Conservation (phyloP, 2,797 vertebrate species). For the Chiroxiphia lanceolata region DNA sequence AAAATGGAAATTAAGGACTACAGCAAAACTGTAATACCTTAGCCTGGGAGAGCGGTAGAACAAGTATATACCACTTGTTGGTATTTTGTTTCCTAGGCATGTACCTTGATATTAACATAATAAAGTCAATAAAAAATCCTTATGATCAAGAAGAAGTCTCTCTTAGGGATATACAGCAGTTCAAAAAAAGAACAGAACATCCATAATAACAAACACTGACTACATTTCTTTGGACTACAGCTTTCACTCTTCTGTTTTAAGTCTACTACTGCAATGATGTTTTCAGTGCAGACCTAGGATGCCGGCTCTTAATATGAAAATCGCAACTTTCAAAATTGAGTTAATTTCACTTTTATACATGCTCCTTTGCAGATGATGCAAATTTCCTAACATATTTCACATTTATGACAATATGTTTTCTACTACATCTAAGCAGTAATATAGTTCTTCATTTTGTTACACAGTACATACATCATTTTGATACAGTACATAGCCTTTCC, state of each 20-base stretch:
- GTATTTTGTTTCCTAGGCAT: slow-evolving; percentile 26
- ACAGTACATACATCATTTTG: not conserved
- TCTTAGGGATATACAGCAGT: not conserved
- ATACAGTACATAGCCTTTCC: not conserved
- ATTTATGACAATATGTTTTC: not conserved
- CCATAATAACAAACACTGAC: not conserved
- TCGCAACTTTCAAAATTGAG: not conserved
- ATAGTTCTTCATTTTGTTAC: not conserved
- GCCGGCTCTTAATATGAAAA: not conserved
- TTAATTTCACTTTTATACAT: not conserved
- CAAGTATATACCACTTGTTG: slow-evolving; percentile 45
- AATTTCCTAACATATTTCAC: not conserved
- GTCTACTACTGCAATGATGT: not conserved
- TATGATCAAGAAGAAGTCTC: not conserved
- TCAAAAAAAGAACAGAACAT: not conserved
- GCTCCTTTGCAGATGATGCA: not conserved
- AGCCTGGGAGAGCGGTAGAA: slow-evolving; percentile 47
- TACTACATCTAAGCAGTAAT: not conserved
- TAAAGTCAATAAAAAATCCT: not conserved
- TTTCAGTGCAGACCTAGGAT: not conserved
- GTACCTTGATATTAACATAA: not conserved
- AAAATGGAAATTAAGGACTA: slow-evolving; percentile 70
- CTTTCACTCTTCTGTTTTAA: not conserved
- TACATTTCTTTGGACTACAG: not conserved
- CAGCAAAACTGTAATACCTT: slow-evolving; percentile 58